Percentiles rank a stretch among this genome's conserved stretches.
Evolutionary conservation across 1,140 invertebrate genomes (phyloP).

Genomic region (Trypoxylus dichotomus): DNA sequence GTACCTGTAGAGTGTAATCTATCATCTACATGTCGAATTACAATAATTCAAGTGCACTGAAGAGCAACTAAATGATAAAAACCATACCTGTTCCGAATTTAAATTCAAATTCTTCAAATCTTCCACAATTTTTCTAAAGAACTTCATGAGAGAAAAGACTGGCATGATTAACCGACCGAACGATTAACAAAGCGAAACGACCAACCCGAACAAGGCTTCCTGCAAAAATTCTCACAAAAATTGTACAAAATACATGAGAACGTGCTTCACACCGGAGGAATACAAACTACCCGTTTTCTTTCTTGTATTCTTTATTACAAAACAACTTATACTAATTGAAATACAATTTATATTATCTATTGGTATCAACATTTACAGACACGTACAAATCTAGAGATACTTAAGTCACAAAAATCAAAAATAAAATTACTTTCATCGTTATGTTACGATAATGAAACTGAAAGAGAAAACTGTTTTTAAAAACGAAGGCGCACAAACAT

Average conservation of each 20-base stretch:
- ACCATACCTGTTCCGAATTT: background rate
- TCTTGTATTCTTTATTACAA: background rate
- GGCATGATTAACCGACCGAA: background rate
- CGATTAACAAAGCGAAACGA: background rate
- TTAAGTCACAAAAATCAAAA: background rate
- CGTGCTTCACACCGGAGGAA: background rate
- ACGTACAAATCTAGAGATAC: background rate
- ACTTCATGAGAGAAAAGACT: background rate
- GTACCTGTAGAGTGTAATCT: background rate
- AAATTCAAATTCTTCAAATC: constrained; percentile 1
- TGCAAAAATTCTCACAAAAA: constrained; percentile 2
- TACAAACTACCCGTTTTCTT: background rate
- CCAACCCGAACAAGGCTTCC: constrained; percentile 4
- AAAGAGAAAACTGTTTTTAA: background rate
- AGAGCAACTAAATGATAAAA: background rate
- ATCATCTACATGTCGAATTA: background rate
- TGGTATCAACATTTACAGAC: constrained; percentile 6
- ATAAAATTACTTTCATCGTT: background rate
- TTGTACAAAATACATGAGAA: background rate
- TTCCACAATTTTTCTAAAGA: background rate
- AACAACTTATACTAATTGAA: background rate
- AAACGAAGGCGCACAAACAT: background rate
- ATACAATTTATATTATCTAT: constrained; percentile 11
- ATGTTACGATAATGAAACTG: background rate
- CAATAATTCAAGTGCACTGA: background rate